A percentile compares a stretch with the other conserved stretches of the same genome.
Evolutionary conservation across 2,888 invertebrate genomes (phyloP).

Genomic region (Aethes cnicana): DNA sequence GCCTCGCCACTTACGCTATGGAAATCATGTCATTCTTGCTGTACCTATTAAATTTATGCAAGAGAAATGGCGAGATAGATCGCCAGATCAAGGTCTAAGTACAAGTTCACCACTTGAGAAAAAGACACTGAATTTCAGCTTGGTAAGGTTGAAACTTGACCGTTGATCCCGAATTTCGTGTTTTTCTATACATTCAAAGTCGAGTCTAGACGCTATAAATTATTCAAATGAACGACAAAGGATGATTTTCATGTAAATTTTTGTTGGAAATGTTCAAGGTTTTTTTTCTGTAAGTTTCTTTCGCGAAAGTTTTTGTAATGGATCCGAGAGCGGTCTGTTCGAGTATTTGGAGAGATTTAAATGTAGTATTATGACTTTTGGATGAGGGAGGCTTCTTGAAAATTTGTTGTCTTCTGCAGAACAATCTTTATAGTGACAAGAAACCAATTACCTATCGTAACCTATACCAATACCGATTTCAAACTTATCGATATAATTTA

Average conservation of each 20-base stretch:
- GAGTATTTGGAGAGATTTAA: neutral
- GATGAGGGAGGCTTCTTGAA: too few species aligned
- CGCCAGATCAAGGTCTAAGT: too few species aligned
- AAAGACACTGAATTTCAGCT: neutral
- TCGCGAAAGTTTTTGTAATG: constrained; percentile 12
- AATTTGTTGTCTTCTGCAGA: too few species aligned
- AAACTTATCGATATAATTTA: too few species aligned
- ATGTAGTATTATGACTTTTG: too few species aligned
- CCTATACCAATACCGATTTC: too few species aligned
- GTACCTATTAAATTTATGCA: constrained; percentile 27
- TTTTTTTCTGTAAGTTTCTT: constrained; percentile 10
- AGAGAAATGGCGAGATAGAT: constrained; percentile 9
- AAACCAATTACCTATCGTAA: too few species aligned
- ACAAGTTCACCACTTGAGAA: too few species aligned
- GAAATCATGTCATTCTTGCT: constrained; percentile 4
- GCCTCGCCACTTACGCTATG: constrained; percentile 14
- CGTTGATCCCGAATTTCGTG: neutral
- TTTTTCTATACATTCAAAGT: constrained; percentile 2
- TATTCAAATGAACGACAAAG: constrained; percentile 29
- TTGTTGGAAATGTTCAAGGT: constrained; percentile 17
- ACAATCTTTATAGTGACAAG: too few species aligned
- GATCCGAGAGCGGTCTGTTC: neutral
- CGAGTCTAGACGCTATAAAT: constrained; percentile 31
- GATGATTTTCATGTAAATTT: constrained; percentile 28
- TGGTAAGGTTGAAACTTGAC: neutral